These are phyloP conservation scores for Neoaliturus tenellus DNA, from an alignment of 2,888 invertebrate species.

Conservation along the genomic window DNA sequence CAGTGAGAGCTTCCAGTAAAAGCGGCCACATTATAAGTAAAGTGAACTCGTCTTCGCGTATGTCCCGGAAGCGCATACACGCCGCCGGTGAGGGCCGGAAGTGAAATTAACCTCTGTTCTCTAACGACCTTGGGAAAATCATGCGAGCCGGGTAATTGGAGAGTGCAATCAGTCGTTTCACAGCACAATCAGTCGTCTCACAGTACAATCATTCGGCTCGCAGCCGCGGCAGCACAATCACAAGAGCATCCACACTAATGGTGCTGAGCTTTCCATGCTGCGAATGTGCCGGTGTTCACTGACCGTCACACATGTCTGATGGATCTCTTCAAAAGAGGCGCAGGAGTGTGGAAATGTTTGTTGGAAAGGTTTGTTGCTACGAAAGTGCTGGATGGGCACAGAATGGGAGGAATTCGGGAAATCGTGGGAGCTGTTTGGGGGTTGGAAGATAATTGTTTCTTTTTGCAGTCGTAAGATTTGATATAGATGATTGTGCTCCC, in stretches of 20 bases:
- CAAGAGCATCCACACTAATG: not conserved
- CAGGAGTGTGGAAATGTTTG: not conserved
- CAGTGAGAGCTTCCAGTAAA: not conserved
- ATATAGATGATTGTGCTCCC: too few relatives aligned
- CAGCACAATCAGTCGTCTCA: not conserved
- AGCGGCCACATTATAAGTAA: not conserved
- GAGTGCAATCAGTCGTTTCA: conserved; percentile 25
- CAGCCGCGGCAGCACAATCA: not conserved
- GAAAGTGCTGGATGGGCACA: not conserved
- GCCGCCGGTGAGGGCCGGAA: conserved; percentile 21
- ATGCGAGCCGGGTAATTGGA: conserved; percentile 26
- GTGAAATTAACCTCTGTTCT: conserved; percentile 49
- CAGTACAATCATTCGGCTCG: too few relatives aligned
- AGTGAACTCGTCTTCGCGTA: not conserved
- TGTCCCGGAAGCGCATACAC: conserved; percentile 31
- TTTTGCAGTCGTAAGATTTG: too few relatives aligned
- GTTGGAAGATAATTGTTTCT: not conserved
- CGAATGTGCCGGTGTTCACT: not conserved
- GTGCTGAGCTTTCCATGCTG: not conserved
- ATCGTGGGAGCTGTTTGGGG: not conserved
- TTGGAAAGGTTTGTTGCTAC: not conserved
- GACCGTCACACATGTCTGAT: not conserved
- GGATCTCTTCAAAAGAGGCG: not conserved
- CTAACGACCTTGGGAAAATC: conserved; percentile 51
- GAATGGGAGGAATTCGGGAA: not conserved